A percentile compares a stretch with the other conserved stretches of the same genome.
Evolutionary conservation across 2,888 invertebrate genomes (phyloP).

Genomic region (Eueremaeus valkanovi): DNA sequence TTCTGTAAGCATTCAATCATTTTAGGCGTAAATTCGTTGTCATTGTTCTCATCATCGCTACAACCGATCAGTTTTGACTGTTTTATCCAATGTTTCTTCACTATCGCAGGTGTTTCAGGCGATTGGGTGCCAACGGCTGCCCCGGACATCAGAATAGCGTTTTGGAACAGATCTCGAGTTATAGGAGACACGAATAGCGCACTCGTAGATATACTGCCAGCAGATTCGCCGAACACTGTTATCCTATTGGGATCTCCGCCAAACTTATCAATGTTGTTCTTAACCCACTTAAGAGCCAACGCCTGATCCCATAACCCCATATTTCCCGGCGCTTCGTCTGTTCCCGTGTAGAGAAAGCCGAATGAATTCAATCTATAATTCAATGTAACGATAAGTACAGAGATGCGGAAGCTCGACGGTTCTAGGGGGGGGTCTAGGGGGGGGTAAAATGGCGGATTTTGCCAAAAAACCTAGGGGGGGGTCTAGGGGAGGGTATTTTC

Average conservation of each 20-base stretch:
- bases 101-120: neutral
- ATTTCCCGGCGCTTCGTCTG: conserved; percentile 31
- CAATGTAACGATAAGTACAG: too few species aligned
- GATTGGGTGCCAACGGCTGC: neutral
- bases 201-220: conserved; percentile 30
- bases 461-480: too few species aligned
- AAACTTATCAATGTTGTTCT: conserved; percentile 30
- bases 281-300: conserved; percentile 35
- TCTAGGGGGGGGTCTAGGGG: too few species aligned
- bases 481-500: too few species aligned
- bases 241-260: conserved; percentile 35
- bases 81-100: conserved; percentile 31
- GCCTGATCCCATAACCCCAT: conserved; percentile 33
- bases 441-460: too few species aligned
- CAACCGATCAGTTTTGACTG: conserved; percentile 43
- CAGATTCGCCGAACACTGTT: conserved; percentile 26
- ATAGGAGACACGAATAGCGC: conserved; percentile 21
- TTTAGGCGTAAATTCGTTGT: conserved; percentile 29
- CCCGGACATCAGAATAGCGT: conserved; percentile 24
- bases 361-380: neutral
- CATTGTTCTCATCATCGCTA: conserved; percentile 38
- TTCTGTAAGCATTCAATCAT: neutral
- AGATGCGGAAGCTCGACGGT: too few species aligned
- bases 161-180: conserved; percentile 10
- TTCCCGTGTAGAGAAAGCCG: conserved; percentile 33